Conservation (phyloP, 2,888 invertebrate genomes). For the Polydrusus pterygomalis region DNA sequence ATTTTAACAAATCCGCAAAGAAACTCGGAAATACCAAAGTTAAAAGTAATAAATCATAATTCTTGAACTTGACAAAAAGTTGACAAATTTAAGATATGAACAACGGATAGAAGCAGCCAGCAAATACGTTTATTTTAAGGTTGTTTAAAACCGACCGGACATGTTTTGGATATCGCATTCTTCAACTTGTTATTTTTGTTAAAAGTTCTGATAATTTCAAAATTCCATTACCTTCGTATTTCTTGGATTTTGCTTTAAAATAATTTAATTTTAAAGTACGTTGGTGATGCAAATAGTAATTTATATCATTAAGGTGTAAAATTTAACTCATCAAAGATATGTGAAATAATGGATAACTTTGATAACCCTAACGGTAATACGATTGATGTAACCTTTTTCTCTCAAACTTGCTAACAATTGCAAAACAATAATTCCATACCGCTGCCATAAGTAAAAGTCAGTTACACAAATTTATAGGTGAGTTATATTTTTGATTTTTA, state of each 20-base stretch:
- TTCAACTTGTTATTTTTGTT: conserved; percentile 20
- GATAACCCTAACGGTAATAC: no score
- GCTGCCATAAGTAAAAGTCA: no score
- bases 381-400: no score
- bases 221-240: conserved; percentile 18
- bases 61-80: conserved; percentile 18
- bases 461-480: no score
- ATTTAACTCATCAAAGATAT: neutral
- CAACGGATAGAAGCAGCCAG: neutral
- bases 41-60: conserved; percentile 19
- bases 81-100: conserved; percentile 13
- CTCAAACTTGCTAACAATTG: no score
- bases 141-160: conserved; percentile 24
- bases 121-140: conserved; percentile 8
- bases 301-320: neutral
- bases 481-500: no score
- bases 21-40: conserved; percentile 14
- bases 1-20: neutral
- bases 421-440: no score
- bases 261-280: neutral
- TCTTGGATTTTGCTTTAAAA: neutral
- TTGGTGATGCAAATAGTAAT: neutral
- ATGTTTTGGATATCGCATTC: conserved; percentile 25
- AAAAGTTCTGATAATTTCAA: conserved; percentile 6
- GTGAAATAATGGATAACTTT: no score